Percentiles rank a stretch among this genome's conserved stretches.
Evolutionary conservation across 2,797 vertebrate genomes (phyloP).

Genomic region (Enteromius trimaculatus): DNA sequence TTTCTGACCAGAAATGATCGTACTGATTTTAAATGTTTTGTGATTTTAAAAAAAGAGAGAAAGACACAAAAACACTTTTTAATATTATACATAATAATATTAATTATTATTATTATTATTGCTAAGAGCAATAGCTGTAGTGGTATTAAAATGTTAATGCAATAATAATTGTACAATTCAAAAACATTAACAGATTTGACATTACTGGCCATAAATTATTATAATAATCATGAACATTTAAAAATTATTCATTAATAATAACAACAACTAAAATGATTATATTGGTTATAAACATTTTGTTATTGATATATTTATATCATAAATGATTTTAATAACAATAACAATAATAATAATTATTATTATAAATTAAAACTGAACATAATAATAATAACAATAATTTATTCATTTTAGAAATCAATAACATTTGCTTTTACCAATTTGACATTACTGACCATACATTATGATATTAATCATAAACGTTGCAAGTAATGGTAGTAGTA

Average conservation of each 20-base stretch:
- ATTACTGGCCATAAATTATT: not conserved
- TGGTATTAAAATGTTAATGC: not conserved
- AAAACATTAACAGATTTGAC: not conserved
- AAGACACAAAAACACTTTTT: rapidly evolving
- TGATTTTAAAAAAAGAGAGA: not conserved
- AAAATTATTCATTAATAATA: not conserved
- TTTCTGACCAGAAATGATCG: not conserved
- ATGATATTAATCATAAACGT: not conserved
- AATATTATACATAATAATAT: not conserved
- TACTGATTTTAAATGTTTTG: not conserved
- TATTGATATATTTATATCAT: not conserved
- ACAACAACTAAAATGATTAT: not conserved
- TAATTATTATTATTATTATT: not conserved
- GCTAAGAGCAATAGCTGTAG: not conserved
- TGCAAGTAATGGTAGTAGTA: not conserved
- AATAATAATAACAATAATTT: too few species aligned
- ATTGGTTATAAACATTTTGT: not conserved
- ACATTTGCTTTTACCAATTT: not conserved
- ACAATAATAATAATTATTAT: not conserved
- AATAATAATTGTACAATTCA: not conserved
- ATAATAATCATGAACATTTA: not conserved
- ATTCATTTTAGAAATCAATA: not conserved
- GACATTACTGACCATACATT: not conserved
- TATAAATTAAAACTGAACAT: too few species aligned
- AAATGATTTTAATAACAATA: not conserved